phyloP scores from a whole-genome alignment of 2,113 vertebrate genomes.

The Sebastes fasciatus region DNA sequence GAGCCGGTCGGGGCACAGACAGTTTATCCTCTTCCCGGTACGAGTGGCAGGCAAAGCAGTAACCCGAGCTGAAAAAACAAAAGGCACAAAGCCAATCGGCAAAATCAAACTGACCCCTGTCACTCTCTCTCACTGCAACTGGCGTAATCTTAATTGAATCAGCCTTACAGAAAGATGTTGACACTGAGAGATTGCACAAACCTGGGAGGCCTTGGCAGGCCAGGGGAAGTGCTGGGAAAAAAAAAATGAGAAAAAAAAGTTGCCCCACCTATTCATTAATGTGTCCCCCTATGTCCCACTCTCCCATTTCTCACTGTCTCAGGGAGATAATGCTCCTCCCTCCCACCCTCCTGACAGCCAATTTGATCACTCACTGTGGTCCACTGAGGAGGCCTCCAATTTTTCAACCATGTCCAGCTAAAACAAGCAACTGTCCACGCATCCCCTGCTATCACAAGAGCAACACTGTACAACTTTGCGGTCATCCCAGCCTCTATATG shows the following conservation, averaged over 20 bases:
- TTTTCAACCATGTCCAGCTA: constrained; percentile 62
- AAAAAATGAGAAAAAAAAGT: constrained; percentile 55
- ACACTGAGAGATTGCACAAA: constrained; percentile 98
- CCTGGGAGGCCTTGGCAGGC: constrained; percentile 93
- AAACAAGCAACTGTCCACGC: constrained; percentile 2
- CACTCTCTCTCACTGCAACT: constrained; percentile 85
- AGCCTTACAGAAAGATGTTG: constrained; percentile 93
- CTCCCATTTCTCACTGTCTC: constrained; percentile 90
- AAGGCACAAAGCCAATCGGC: constrained; percentile 87
- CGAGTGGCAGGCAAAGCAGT: constrained; percentile 70
- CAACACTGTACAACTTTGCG: constrained; percentile 6
- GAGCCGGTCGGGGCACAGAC: constrained; percentile 52
- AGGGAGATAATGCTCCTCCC: constrained; percentile 82
- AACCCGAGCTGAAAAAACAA: constrained; percentile 77
- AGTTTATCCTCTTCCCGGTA: constrained; percentile 59
- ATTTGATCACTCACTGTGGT: constrained; percentile 84
- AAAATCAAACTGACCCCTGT: constrained; percentile 92
- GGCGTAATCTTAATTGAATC: constrained; percentile 99
- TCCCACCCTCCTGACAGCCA: constrained; percentile 64
- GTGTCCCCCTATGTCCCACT: constrained; percentile 76
- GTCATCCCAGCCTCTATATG: constrained; percentile 2
- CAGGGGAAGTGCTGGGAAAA: constrained; percentile 78
- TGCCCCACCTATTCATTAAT: constrained; percentile 91
- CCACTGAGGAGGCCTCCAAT: constrained; percentile 64
- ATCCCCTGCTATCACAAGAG: not conserved